Conservation (phyloP, 1,140 invertebrate genomes). For the Halesus radiatus region DNA sequence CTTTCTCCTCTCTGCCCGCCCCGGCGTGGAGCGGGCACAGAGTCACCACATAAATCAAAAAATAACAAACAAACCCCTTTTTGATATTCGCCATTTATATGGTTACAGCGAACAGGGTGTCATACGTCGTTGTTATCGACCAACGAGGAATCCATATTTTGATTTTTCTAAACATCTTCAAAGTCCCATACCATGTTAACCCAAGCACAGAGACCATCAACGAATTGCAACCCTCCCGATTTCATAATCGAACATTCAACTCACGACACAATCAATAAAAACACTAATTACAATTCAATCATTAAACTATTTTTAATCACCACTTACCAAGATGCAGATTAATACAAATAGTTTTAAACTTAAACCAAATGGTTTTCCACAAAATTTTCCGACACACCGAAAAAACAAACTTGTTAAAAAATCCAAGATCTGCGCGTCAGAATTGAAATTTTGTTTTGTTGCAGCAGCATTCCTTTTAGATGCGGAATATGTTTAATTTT, state of each 20-base stretch:
- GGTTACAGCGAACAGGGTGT: not conserved
- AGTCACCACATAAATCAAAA: conserved; percentile 35
- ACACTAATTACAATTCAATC: not conserved
- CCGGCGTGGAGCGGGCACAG: not conserved
- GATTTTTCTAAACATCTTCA: conserved; percentile 18
- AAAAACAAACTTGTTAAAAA: not conserved
- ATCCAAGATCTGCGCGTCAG: not conserved
- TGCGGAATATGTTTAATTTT: not conserved
- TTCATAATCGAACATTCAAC: not conserved
- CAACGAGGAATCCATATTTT: not conserved
- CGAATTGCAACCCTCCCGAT: not conserved
- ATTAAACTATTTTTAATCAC: not conserved
- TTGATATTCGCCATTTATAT: conserved; percentile 30
- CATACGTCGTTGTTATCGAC: not conserved
- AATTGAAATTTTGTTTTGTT: not conserved
- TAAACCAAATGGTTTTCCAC: not conserved
- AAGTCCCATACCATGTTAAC: not conserved
- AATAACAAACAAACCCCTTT: conserved; percentile 27
- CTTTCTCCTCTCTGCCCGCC: not conserved
- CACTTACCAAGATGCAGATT: not conserved
- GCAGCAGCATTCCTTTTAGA: not conserved
- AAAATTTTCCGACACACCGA: not conserved
- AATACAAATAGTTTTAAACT: not conserved
- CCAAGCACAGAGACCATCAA: not conserved
- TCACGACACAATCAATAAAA: not conserved